Evolutionary conservation across 2,113 vertebrate species (phyloP), one percentile per base, ranked within the genome.

Genomic region (Chionomys nivalis): DNA sequence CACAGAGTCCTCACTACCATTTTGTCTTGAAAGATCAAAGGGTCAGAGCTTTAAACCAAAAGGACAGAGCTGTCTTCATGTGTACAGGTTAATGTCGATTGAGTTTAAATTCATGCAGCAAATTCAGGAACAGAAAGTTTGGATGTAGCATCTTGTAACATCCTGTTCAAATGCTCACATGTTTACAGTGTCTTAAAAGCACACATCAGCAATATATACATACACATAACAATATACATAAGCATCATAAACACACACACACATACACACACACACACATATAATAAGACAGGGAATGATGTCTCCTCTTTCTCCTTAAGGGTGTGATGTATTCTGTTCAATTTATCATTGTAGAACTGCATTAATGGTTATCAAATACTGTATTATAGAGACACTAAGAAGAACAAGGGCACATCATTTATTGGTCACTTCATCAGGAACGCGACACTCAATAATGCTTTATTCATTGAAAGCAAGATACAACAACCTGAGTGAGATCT

Each of bases 331-430:
- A 63, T 92, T 97, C 39, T 90, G 79, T 85, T 97, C 90, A 96
- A 94, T 92, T 89, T 95, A 81, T 96, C 47, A 44, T 95, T 96
- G 90, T 42, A 39, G 91, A 90, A 83, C 31, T 96, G 96, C 95
- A 93, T 93, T 89, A 96, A 88, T 5, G 31, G 70, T 96, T 94
- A 95, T 39, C 47, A 96, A 94, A 90, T 94, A 44, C 44, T 87
- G 11, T 89, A 81, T 89, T 92, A 83, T 89, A n/a, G 77, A 55
- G 49, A 76, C 89, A 89, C 70, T 85, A 89, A 65, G 68, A 94
- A 87, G 7, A 83, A n/a, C 77, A 91, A 77, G 93, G 28, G 31
- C 3, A 65, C 16, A 85, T 39, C 88, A 72, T 83, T 81, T 6
- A 47, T 72, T 58, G 81, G 21, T 90, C 70, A 93, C 78, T 83